These are phyloP conservation scores for Chauna torquata DNA, from an alignment of 2,113 vertebrate species.

Conservation along the genomic window DNA sequence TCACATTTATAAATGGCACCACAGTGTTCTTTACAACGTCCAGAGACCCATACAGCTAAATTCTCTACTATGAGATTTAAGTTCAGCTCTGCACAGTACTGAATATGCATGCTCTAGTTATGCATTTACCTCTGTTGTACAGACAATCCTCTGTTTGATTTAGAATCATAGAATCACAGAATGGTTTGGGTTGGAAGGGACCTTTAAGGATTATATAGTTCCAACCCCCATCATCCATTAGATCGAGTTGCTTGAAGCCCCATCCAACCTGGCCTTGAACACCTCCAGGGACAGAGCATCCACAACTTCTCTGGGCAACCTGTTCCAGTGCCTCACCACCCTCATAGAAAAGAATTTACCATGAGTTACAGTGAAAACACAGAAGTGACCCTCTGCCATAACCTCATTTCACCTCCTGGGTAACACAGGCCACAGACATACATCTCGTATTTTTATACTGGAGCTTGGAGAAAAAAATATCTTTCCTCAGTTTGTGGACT, in stretches of 20 bases:
- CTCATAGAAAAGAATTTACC: neutral
- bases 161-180: neutral
- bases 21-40: neutral
- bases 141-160: neutral
- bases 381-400: neutral
- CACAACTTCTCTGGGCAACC: neutral
- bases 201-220: neutral
- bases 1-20: neutral
- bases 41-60: neutral
- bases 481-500: neutral
- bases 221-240: neutral
- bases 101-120: fast-evolving
- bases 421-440: neutral
- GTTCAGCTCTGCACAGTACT: neutral
- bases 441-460: neutral
- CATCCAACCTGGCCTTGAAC: neutral
- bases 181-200: neutral
- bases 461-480: neutral
- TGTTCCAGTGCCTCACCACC: neutral
- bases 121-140: neutral
- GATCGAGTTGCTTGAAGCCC: neutral
- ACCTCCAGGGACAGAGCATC: neutral
- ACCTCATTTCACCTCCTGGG: neutral
- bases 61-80: neutral
- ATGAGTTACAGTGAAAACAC: neutral